These are phyloP conservation scores for Emydura subglobosa DNA, from an alignment of 2,113 vertebrate genomes.

Conservation along the genomic window DNA sequence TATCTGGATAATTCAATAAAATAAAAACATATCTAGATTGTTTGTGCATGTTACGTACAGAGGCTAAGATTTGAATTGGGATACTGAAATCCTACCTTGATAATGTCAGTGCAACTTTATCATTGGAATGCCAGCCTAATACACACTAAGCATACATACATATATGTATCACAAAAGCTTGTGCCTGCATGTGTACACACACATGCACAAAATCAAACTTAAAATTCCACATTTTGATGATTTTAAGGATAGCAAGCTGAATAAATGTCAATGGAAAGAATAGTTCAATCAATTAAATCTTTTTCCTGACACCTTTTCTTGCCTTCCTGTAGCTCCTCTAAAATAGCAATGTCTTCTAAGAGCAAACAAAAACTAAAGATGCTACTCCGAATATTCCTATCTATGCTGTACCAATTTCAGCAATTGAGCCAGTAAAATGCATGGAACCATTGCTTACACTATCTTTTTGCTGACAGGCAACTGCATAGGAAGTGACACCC, in stretches of 20 bases:
- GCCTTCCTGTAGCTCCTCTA: background rate
- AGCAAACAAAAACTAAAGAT: background rate
- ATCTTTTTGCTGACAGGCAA: background rate
- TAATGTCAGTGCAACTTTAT: background rate
- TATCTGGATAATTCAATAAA: background rate
- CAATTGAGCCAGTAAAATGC: fast-evolving
- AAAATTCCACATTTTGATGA: background rate
- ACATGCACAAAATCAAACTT: background rate
- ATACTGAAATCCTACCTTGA: background rate
- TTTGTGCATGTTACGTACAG: background rate
- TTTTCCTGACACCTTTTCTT: background rate
- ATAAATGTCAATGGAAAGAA: background rate
- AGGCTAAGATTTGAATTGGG: background rate
- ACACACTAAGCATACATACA: background rate
- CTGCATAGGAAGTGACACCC: background rate
- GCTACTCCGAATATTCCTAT: background rate
- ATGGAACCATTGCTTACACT: background rate
- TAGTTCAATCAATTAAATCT: background rate
- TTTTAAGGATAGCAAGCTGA: background rate
- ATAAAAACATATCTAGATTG: background rate
- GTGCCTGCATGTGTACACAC: background rate
- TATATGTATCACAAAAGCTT: background rate
- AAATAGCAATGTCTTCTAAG: background rate
- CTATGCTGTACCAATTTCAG: background rate
- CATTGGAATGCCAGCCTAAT: background rate